Conservation (phyloP, 2,888 invertebrate species). For the Cordylochernes scorpioides region DNA sequence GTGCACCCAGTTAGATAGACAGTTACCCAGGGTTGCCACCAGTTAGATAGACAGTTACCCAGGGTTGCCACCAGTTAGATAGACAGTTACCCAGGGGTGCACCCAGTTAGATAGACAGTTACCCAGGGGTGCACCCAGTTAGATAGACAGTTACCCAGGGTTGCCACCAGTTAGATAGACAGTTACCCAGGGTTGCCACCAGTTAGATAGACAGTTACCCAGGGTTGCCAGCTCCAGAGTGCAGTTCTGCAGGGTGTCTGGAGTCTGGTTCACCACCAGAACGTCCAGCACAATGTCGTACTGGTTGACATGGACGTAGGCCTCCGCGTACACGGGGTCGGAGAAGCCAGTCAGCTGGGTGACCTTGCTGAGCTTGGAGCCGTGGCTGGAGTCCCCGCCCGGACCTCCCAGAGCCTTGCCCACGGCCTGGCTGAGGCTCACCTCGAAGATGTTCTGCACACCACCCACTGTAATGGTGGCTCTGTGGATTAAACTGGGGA, state of each 20-base stretch:
- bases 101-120: no score
- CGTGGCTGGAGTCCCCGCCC: constrained; percentile 23
- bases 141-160: no score
- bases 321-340: constrained; percentile 97
- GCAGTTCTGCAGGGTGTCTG: constrained; percentile 88
- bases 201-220: constrained; percentile 23
- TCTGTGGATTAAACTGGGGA: background rate
- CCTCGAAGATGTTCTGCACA: constrained; percentile 58
- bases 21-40: no score
- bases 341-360: constrained; percentile 95
- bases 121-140: no score
- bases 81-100: no score
- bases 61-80: no score
- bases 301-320: constrained; percentile 95
- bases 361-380: constrained; percentile 35
- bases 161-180: no score
- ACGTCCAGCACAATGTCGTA: constrained; percentile 97
- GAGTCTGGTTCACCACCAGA: constrained; percentile 85
- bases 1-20: no score
- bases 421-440: constrained; percentile 64
- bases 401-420: constrained; percentile 28
- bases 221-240: constrained; percentile 89
- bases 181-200: no score
- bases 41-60: no score
- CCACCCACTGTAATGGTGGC: constrained; percentile 23